Base-by-base conservation (phyloP, 2,113 vertebrate species). In the Ctenomys sociabilis region DNA sequence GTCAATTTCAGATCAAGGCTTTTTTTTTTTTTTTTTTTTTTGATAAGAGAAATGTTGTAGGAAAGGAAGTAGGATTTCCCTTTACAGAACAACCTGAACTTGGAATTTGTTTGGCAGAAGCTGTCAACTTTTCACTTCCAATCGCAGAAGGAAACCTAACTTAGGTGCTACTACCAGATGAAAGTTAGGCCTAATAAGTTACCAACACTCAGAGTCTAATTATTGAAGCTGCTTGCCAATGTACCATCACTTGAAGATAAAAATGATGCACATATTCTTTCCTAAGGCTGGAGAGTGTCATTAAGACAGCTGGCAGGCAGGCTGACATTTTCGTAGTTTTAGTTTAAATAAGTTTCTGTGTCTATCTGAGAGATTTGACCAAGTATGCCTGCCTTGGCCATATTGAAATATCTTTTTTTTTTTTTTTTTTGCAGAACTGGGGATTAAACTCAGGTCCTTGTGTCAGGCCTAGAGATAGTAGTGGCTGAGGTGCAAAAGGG, bases 401-500 rank as follows among this genome's bases (percentile, higher is more conserved):
- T 93, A 93, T 97, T 83, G 91, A 96, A 97, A 95, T 97, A 88
- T n/a, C n/a, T n/a, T n/a, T n/a, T n/a, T n/a, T n/a, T n/a, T n/a
- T n/a, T n/a, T n/a, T n/a, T n/a, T n/a, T n/a, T n/a, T n/a, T n/a
- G n/a, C n/a, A n/a, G n/a, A n/a, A n/a, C n/a, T n/a, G n/a, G n/a
- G n/a, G n/a, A 49, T 49, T 49, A 10, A 49, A 49, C 49, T 49
- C 49, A 49, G 49, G 49, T 10, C 49, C 49, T 49, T 49, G 49
- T 49, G 9, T 26, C 43, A 4, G 52, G 21, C 6, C 45, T 66
- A 8, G 68, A 82, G 59, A 28, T n/a, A 8, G 3, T 57, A 14
- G 32, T 43, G 49, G 1, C 59, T 37, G 24, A 81, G 45, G 0
- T 61, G 43, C 63, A 59, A 54, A 66, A 30, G 82, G 70, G 13